Percentiles rank a stretch among this genome's conserved stretches.
Evolutionary conservation across 2,113 vertebrate species (phyloP).

Genomic region (Rutilus rutilus): DNA sequence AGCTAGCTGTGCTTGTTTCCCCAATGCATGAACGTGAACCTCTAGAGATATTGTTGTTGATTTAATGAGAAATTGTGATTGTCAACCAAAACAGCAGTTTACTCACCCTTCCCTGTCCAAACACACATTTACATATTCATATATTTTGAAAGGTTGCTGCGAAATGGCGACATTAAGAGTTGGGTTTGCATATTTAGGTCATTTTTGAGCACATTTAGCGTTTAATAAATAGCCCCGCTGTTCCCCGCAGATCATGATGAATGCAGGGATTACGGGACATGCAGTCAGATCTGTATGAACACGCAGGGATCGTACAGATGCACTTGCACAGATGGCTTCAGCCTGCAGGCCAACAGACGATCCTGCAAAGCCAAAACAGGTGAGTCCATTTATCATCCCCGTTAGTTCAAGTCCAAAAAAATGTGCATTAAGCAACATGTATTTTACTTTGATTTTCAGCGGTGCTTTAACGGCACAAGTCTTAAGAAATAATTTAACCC

Average conservation of each 20-base stretch:
- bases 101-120: neutral
- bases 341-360: slow-evolving; percentile 82
- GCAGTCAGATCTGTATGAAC: slow-evolving; percentile 84
- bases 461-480: neutral
- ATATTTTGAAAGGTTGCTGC: neutral
- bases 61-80: neutral
- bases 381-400: slow-evolving; percentile 66
- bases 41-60: neutral
- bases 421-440: neutral
- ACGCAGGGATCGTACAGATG: slow-evolving; percentile 81
- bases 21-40: neutral
- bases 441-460: slow-evolving; percentile 22
- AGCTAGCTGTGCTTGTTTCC: neutral
- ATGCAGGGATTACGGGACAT: slow-evolving; percentile 79
- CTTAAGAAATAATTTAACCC: neutral
- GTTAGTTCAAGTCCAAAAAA: slow-evolving; percentile 11
- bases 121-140: slow-evolving; percentile 36
- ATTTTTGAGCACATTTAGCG: slow-evolving; percentile 43
- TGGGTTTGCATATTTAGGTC: slow-evolving; percentile 56
- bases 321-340: slow-evolving; percentile 83
- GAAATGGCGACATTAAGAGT: neutral
- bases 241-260: slow-evolving; percentile 82
- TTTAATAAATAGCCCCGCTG: slow-evolving; percentile 36
- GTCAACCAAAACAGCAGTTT: neutral
- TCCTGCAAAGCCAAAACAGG: slow-evolving; percentile 86